Conservation (phyloP, 2,113 vertebrate genomes). For the Lanius collurio region DNA sequence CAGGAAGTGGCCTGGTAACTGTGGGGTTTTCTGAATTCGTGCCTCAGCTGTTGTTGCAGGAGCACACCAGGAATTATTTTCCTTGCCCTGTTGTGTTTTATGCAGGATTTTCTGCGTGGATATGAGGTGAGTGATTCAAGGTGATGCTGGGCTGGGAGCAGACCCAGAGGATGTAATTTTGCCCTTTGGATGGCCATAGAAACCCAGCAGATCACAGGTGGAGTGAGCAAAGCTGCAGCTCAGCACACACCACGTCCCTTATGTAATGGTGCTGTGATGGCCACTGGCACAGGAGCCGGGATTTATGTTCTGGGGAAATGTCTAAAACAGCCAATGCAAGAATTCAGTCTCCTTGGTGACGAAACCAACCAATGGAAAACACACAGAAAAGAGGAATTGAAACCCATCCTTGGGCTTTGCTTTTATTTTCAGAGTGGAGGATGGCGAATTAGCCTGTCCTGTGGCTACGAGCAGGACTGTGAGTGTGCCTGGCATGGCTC, state of each 20-base stretch:
- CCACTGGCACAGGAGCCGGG: background rate
- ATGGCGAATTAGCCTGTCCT: background rate
- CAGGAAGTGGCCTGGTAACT: background rate
- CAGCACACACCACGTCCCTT: background rate
- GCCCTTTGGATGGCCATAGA: background rate
- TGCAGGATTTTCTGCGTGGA: background rate
- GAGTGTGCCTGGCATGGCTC: background rate
- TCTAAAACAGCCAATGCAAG: background rate
- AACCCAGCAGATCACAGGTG: fast-evolving
- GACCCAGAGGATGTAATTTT: background rate
- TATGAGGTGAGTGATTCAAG: fast-evolving
- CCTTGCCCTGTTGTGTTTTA: background rate
- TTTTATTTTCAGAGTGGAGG: background rate
- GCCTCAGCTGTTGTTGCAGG: background rate
- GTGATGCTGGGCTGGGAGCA: background rate
- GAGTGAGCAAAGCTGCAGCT: background rate
- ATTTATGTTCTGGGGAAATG: background rate
- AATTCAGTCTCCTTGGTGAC: constrained; percentile 56
- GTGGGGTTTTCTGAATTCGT: background rate
- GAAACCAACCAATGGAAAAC: constrained; percentile 30
- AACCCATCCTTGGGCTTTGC: background rate
- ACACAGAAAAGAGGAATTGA: background rate
- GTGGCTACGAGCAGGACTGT: background rate
- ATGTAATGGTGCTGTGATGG: background rate
- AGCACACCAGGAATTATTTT: background rate